A percentile compares a stretch with the other conserved stretches of the same genome.
These are phyloP conservation scores for Subanguina moxae DNA, from an alignment of 1,140 invertebrate species.

Conservation along the genomic window DNA sequence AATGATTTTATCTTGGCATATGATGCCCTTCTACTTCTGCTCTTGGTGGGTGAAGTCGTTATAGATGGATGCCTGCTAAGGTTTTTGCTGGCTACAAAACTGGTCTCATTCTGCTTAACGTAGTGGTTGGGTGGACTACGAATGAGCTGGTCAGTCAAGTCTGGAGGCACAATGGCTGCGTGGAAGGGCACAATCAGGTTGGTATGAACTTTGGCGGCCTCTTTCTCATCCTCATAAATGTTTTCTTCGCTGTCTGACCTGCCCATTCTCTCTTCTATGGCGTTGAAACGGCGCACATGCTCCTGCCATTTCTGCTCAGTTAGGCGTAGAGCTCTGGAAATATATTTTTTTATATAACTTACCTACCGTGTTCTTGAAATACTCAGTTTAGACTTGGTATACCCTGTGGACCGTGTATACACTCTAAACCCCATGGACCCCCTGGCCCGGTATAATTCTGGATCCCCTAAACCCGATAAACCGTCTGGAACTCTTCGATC, in stretches of 20 bases:
- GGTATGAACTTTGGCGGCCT: not conserved
- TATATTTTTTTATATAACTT: no score
- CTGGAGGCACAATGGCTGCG: not conserved
- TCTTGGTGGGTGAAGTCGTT: not conserved
- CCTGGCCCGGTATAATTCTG: no score
- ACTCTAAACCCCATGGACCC: no score
- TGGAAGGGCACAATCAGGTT: not conserved
- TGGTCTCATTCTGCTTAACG: not conserved
- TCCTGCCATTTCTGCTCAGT: conserved; percentile 31
- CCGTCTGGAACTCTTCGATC: no score
- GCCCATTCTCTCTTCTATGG: conserved; percentile 11
- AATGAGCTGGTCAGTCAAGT: not conserved
- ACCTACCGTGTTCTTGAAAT: no score
- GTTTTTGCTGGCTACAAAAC: not conserved
- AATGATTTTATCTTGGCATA: not conserved
- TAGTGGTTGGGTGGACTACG: not conserved
- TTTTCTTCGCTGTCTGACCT: not conserved
- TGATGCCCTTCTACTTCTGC: not conserved
- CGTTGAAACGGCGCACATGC: conserved; percentile 31
- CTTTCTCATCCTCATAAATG: not conserved
- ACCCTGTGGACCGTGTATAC: no score
- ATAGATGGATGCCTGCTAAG: not conserved
- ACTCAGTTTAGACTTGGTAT: no score
- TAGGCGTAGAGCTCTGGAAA: conserved; percentile 31
- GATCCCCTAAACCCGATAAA: no score